Conservation (phyloP, 37 sponge, comb jelly and placozoan genomes). For the Geodia barretti region DNA sequence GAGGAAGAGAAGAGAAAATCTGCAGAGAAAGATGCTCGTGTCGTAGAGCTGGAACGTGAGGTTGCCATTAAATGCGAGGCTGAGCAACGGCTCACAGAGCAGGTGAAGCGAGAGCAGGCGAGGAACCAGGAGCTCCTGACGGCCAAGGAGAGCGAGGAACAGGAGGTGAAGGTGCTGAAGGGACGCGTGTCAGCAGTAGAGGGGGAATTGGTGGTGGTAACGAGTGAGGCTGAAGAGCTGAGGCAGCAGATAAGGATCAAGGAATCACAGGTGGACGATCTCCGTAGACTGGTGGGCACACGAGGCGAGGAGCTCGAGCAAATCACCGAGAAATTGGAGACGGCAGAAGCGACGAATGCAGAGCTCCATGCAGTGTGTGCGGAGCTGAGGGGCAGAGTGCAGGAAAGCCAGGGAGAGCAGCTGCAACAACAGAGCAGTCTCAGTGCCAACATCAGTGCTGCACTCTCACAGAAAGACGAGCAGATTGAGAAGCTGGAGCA, state of each 20-base stretch:
- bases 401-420: not conserved
- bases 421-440: not conserved
- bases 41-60: not conserved
- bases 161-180: not conserved
- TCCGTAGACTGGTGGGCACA: not conserved
- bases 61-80: not conserved
- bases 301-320: constrained; percentile 20
- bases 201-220: not conserved
- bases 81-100: constrained; percentile 12
- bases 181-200: constrained; percentile 11
- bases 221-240: not conserved
- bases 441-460: not conserved
- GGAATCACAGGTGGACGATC: constrained; percentile 17
- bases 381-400: constrained; percentile 11
- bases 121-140: not conserved
- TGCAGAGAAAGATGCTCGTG: not conserved
- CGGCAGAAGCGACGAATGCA: not conserved
- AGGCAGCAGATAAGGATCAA: constrained; percentile 8
- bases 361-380: not conserved
- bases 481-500: constrained; percentile 1
- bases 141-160: not conserved
- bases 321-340: constrained; percentile 1
- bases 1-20: not conserved
- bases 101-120: not conserved
- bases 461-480: not conserved